Percentiles rank a stretch among this genome's conserved stretches.
Conservation (phyloP, 2,113 vertebrate genomes). For the Tricholaema leucomelas region DNA sequence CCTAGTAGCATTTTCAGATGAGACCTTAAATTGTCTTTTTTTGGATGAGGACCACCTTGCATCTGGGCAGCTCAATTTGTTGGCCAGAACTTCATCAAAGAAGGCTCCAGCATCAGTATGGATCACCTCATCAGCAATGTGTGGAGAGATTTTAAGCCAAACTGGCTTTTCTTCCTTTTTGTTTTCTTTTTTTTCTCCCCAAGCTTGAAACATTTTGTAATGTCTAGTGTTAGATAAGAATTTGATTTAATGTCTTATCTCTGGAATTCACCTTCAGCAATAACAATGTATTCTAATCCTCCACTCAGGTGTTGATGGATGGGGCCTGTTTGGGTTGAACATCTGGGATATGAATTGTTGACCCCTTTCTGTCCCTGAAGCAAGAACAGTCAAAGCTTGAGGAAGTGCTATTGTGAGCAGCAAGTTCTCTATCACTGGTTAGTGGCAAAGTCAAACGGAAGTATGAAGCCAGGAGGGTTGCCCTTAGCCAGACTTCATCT, state of each 20-base stretch:
- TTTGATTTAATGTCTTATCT: constrained; percentile 43
- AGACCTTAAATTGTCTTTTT: not conserved
- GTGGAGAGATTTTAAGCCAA: not conserved
- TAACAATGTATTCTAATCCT: not conserved
- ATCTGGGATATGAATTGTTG: not conserved
- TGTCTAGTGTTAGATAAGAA: not conserved
- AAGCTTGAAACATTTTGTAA: not conserved
- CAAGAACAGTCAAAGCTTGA: not conserved
- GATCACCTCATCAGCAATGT: not conserved
- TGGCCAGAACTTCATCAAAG: not conserved
- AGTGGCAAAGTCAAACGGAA: constrained; percentile 8
- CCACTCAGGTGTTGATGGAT: constrained; percentile 16
- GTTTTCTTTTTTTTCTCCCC: fast-evolving
- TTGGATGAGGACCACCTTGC: not conserved
- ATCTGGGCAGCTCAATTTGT: not conserved
- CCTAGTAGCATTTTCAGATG: not conserved
- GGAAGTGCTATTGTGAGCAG: not conserved
- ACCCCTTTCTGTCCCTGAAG: not conserved
- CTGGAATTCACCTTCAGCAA: constrained; percentile 39
- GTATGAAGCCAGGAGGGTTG: not conserved
- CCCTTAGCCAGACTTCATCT: not conserved
- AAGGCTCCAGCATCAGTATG: not conserved
- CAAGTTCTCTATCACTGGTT: not conserved
- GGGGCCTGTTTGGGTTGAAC: constrained; percentile 30
- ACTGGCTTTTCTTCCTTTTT: not conserved